A percentile compares a stretch with the other conserved stretches of the same genome.
phyloP scores from a whole-genome alignment of 2,797 vertebrate species.

The Taenioides sp. region DNA sequence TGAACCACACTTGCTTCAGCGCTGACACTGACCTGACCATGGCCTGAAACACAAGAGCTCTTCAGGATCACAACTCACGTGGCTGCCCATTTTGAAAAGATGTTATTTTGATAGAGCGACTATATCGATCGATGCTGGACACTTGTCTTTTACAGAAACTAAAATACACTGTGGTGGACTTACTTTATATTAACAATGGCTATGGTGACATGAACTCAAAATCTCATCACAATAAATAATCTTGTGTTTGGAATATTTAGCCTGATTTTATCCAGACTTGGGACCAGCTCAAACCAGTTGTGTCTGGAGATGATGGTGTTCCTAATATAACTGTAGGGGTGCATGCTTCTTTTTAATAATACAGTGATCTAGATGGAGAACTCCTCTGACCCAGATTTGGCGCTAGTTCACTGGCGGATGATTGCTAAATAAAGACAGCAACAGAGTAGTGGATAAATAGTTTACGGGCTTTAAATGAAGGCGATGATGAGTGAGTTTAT shows the following conservation, averaged over 20 bases:
- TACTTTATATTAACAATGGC: not conserved
- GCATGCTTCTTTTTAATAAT: slow-evolving; percentile 8
- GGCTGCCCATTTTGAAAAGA: not conserved
- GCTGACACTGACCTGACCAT: not conserved
- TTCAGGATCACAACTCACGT: not conserved
- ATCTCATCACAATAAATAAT: not conserved
- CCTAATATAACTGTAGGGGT: not conserved
- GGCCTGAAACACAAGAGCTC: slow-evolving; percentile 5
- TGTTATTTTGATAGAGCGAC: not conserved
- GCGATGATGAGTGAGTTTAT: not conserved
- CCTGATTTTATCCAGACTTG: not conserved
- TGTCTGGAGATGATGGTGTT: not conserved
- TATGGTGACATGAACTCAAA: too few species aligned
- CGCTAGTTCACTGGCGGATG: not conserved
- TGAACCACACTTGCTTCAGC: not conserved
- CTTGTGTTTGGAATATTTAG: not conserved
- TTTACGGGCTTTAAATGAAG: not conserved
- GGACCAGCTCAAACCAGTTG: not conserved
- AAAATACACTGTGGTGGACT: not conserved
- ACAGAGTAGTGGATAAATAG: not conserved
- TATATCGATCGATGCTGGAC: not conserved
- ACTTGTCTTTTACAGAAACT: not conserved
- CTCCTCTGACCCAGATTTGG: slow-evolving; percentile 5
- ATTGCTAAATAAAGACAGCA: not conserved
- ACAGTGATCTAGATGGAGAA: not conserved